Evolutionary conservation across 2,888 invertebrate genomes (phyloP), one percentile per base, ranked within the genome.

Genomic region (Lissonota sp.): DNA sequence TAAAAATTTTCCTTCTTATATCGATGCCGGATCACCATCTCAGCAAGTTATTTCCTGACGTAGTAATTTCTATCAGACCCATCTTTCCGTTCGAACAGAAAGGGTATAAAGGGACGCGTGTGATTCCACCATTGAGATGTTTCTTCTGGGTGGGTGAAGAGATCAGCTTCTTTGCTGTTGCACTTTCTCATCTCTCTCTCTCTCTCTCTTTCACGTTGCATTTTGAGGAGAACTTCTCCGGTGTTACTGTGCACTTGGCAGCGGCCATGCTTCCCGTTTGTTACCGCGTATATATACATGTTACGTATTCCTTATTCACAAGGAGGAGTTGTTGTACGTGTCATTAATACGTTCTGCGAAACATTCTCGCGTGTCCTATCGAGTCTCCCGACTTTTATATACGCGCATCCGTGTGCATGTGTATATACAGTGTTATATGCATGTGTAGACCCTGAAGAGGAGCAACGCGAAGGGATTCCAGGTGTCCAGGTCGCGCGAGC

Each of bases 281-380:
- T 40, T 4, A 42, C 4, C 10, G 12, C 12, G n/a, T 14, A 12
- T 16, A 6, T 53, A 12, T 51, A 12, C 14, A 6, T 57, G 8
- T 55, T 26, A 12, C 42, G 7, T 14, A 26, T 53, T 51, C 40
- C 67, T 64, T 81, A 66, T 79, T 74, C 74, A 67, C 74, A 67
- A 72, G 80, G 73, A 74, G 26, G 66, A 74, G 60, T 51, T 60
- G 74, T 71, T 57, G 74, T 67, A 75, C 78, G 81, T 82, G 81
- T 82, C 81, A 82, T 82, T 82, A 78, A 82, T 82, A 82, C 78
- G 81, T 82, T 82, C 81, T 51, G 75, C 81, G 78, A 82, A 82
- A 82, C 74, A 82, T 71, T 78, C 81, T 82, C 81, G 81, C 81
- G 81, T 82, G 81, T 82, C 81, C 74, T 78, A 78, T 82, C 81